These are phyloP conservation scores for Epiblema foenella DNA, from an alignment of 2,888 invertebrate genomes.

Conservation along the genomic window DNA sequence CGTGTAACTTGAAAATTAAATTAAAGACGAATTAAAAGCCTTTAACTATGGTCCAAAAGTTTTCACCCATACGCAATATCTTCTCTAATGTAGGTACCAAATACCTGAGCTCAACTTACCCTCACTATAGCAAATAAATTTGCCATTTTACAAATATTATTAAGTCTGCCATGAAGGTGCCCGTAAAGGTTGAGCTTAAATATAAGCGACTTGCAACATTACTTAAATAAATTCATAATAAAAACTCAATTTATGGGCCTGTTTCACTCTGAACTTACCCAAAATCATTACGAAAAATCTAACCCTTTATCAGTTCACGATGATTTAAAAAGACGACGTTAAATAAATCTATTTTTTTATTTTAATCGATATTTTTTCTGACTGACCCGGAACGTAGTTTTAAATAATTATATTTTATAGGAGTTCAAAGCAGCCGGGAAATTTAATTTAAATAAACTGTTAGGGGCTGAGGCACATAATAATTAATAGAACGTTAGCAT, in stretches of 20 bases:
- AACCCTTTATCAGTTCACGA: too few relatives aligned
- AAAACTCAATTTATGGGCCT: background rate
- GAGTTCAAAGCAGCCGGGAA: background rate
- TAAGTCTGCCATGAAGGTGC: slow-evolving; percentile 16
- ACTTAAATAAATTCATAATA: slow-evolving; percentile 23
- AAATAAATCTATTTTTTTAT: too few relatives aligned
- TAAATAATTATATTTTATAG: background rate
- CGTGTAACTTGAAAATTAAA: too few relatives aligned
- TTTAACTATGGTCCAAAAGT: too few relatives aligned
- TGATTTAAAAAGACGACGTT: too few relatives aligned
- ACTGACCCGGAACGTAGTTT: too few relatives aligned
- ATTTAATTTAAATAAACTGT: slow-evolving; percentile 20
- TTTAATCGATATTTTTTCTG: too few relatives aligned
- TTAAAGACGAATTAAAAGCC: too few relatives aligned
- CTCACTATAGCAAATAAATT: slow-evolving; percentile 30
- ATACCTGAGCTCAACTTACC: slow-evolving; percentile 40
- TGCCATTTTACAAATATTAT: slow-evolving; percentile 43
- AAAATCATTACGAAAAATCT: too few relatives aligned
- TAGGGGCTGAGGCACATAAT: too few relatives aligned
- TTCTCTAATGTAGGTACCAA: slow-evolving; percentile 46
- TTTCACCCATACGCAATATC: slow-evolving; percentile 34
- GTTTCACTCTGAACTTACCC: background rate
- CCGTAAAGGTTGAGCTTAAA: slow-evolving; percentile 31
- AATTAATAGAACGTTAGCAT: too few relatives aligned
- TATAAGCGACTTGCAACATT: slow-evolving; percentile 21